phyloP scores from a whole-genome alignment of 35 echinoderm and acorn worm species.

The Hemicentrotus pulcherrimus region DNA sequence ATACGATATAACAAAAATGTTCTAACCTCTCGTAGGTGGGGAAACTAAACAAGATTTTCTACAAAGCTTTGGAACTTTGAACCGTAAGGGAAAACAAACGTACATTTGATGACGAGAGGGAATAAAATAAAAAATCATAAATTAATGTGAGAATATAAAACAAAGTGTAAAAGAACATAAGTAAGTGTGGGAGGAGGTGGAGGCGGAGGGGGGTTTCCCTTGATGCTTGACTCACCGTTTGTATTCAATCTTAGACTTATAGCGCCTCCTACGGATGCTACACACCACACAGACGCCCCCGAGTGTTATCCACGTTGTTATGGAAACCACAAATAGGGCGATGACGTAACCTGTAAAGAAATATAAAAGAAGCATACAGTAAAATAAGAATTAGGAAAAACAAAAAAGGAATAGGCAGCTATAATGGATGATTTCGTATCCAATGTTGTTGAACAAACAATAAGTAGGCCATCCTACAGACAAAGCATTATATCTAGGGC shows the following conservation, averaged over 20 bases:
- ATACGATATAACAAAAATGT: too few species aligned
- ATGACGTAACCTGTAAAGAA: conserved; percentile 48
- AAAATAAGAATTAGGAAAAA: background rate
- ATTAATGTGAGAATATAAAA: background rate
- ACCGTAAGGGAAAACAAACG: background rate
- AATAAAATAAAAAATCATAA: background rate
- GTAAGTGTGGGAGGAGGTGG: background rate
- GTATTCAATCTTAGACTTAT: conserved; percentile 42
- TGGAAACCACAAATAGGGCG: conserved; percentile 43
- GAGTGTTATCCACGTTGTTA: conserved; percentile 38
- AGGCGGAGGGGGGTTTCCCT: background rate
- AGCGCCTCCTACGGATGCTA: conserved; percentile 43
- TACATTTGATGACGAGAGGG: background rate
- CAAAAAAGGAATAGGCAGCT: too few species aligned
- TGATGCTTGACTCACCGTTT: conserved; percentile 37
- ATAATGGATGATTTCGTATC: background rate
- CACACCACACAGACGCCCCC: conserved; percentile 47
- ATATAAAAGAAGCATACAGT: background rate
- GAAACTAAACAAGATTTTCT: background rate
- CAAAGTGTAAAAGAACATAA: background rate
- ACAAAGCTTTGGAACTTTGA: background rate
- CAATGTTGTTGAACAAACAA: background rate
- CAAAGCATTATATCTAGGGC: background rate
- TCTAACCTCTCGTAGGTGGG: background rate
- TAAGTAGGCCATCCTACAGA: background rate